Evolutionary conservation across 2,797 vertebrate genomes (phyloP).

Genomic region (Phataginus tricuspis): DNA sequence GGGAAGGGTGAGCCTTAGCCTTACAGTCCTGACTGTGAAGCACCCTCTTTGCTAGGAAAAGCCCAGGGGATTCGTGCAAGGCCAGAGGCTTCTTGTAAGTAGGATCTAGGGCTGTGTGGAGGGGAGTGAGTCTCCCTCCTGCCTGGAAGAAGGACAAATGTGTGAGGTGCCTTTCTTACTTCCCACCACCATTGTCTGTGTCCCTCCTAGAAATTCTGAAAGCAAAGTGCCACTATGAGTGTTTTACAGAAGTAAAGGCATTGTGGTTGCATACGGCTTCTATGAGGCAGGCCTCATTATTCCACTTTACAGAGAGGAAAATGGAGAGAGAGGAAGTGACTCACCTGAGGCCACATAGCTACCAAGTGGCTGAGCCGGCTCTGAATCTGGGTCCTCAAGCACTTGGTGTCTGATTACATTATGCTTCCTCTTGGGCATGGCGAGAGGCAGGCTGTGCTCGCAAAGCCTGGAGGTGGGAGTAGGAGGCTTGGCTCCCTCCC

Average conservation of each 20-base stretch:
- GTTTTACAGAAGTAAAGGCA: neutral
- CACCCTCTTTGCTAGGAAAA: constrained; percentile 12
- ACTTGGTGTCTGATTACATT: neutral
- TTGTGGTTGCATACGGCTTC: neutral
- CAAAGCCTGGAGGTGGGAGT: neutral
- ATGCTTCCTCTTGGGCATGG: neutral
- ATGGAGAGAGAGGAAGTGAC: neutral
- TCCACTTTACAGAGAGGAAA: neutral
- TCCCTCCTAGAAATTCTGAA: constrained; percentile 39
- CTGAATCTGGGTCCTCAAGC: neutral
- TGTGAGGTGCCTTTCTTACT: neutral
- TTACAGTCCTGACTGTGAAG: neutral
- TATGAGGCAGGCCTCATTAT: neutral
- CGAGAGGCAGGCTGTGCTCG: neutral
- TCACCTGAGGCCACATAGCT: neutral
- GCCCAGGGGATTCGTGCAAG: neutral
- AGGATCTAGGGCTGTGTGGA: neutral
- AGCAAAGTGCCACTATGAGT: neutral
- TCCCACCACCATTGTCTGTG: neutral
- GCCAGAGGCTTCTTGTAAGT: constrained; percentile 12
- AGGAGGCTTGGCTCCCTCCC: neutral
- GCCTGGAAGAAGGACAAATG: neutral
- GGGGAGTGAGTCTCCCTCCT: neutral
- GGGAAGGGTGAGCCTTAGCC: neutral
- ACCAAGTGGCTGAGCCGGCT: neutral